Evolutionary conservation across 2,888 invertebrate genomes (phyloP).

Genomic region (Drosophila meridionalis): DNA sequence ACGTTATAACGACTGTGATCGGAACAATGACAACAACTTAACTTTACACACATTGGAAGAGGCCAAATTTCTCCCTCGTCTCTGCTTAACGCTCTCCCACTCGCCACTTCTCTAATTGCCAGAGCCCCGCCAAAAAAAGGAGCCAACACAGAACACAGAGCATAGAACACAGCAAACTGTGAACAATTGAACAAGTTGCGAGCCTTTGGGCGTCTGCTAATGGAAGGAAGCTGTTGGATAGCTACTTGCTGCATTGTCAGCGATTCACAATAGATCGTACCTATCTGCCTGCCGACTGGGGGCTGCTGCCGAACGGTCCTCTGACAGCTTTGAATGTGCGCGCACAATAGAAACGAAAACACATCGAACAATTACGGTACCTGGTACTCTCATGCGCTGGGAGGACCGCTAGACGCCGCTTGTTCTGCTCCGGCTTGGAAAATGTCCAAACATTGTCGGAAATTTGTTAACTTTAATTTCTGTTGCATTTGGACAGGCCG

Average conservation of each 20-base stretch:
- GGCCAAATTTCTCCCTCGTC: constrained; percentile 7
- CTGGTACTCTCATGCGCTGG: constrained; percentile 44
- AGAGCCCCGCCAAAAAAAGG: constrained; percentile 35
- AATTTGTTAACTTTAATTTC: constrained; percentile 81
- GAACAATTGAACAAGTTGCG: constrained; percentile 68
- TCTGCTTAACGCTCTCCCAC: not conserved
- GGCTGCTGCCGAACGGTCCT: constrained; percentile 27
- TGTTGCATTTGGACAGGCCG: constrained; percentile 70
- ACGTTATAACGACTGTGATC: constrained; percentile 16
- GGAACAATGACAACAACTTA: constrained; percentile 71
- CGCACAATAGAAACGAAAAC: constrained; percentile 68
- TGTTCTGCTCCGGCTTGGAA: constrained; percentile 44
- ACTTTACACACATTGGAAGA: constrained; percentile 63
- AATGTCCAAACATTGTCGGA: constrained; percentile 81
- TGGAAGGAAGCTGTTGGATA: constrained; percentile 64
- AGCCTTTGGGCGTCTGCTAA: constrained; percentile 74
- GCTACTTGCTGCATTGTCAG: constrained; percentile 61
- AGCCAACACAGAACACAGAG: constrained; percentile 22
- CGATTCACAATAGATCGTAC: constrained; percentile 30
- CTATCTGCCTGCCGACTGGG: not conserved
- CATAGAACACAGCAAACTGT: constrained; percentile 31
- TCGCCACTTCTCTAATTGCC: constrained; percentile 41
- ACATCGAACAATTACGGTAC: constrained; percentile 76
- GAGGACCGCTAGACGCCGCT: constrained; percentile 43
- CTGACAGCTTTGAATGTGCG: constrained; percentile 69